Base-by-base conservation (phyloP, 2,797 vertebrate genomes). In the Chloroceryle amazona region DNA sequence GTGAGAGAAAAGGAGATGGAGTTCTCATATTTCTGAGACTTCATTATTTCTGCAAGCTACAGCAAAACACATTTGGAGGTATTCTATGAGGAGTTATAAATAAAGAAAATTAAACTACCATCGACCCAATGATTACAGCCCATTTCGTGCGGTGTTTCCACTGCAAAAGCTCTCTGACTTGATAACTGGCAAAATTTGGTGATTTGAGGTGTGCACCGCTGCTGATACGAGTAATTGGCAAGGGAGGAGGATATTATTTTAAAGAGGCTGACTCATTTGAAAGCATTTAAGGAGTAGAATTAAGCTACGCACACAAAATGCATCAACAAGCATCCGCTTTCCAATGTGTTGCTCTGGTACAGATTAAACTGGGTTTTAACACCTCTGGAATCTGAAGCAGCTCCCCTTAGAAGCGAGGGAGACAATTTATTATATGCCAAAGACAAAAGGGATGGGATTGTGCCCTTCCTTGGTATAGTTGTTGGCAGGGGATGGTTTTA, bases 21-120 rank as follows among this genome's bases (percentile, higher is more conserved):
- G 16, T 79, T 82, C 86, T 93, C 60, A 31, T 94, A 82, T 96
- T 92, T 90, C 83, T 73, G 86, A 79, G 90, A 23, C 80, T 86
- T 88, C 80, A 88, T 95, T 95, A 92, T 95, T 97, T 86, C 86
- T 93, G 66, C 85, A 52, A 72, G 79, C 78, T 54, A 31, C 67
- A 89, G 73, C 52, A 89, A 82, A 95, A 82, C 71, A 71, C 86
- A 80, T 96, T 85, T 85, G 5, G 52, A 63, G 86, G 31, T 55
- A 0, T 92, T 94, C 91, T 94, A 8, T 1, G 13, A 82, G 86
- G 96, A 90, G 90, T 93, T 96, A 90, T 97, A 95, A 96, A 96
- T 94, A 96, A 81, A 76, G 93, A 84, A 95, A 96, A 96, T 95
- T 90, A 96, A 97, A 93, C 90, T 89, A 89, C 76, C 90, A 92